Conservation (phyloP, 2,113 vertebrate species). For the Eidolon helvum region DNA sequence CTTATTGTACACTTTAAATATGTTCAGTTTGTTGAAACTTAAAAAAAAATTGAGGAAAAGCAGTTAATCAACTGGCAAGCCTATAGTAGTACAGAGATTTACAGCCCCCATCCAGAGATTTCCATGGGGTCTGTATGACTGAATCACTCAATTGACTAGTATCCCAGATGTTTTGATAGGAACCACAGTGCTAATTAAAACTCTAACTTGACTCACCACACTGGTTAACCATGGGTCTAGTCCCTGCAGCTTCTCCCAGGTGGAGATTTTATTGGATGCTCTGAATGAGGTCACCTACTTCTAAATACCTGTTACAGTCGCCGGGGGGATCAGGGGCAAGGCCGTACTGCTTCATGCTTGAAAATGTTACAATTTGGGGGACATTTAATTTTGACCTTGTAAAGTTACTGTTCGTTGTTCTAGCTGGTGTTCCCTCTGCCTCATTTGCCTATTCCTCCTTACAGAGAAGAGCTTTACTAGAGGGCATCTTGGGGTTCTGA, state of each 20-base stretch:
- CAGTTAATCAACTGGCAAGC: not conserved
- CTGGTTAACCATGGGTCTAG: not conserved
- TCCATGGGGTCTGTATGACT: not conserved
- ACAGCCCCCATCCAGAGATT: not conserved
- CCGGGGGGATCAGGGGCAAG: not conserved
- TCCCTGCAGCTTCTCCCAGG: not conserved
- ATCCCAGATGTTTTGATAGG: not conserved
- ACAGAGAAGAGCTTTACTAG: not conserved
- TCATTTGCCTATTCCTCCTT: not conserved
- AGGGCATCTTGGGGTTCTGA: not conserved
- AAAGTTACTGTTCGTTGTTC: not conserved
- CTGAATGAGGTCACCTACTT: not conserved
- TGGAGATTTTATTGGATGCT: not conserved
- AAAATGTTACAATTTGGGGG: not conserved
- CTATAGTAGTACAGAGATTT: not conserved
- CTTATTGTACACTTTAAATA: not conserved
- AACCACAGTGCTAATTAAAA: not conserved
- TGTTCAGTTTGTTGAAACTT: not conserved
- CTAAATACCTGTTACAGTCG: not conserved
- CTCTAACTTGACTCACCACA: not conserved
- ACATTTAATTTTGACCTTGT: not conserved
- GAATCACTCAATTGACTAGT: not conserved
- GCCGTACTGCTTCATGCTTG: not conserved
- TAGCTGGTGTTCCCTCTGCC: not conserved
- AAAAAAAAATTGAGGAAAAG: not conserved